Base-by-base conservation (phyloP, 2,113 vertebrate genomes). In the Pristiophorus japonicus region DNA sequence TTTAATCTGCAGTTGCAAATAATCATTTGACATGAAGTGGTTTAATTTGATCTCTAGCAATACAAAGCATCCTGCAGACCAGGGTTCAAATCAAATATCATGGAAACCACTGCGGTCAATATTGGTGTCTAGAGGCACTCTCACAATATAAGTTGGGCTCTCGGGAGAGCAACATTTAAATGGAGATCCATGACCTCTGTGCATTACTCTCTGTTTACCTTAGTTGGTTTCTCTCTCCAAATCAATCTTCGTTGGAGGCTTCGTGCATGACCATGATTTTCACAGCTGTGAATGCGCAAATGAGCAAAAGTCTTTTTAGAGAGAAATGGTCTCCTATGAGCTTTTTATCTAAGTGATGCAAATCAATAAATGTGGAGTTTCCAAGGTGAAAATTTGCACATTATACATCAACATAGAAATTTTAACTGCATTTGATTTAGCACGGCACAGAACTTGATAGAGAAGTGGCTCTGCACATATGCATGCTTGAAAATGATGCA, bases 81-180 rank as follows among this genome's bases (percentile, higher is more conserved):
- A 27, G 63, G 12, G 91, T 42, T 94, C 63, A 94, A 94, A 66
- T 94, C 91, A 94, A 94, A 94, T 45, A 90, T 90, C 51, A 90
- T 59, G 87, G 47, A 66, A 67, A 67, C 5, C 63, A 38, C 91
- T 45, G 8, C 63, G 16, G 91, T 65, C 63, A 45, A 94, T 42
- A 66, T 27, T 45, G 62, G 67, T 66, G n/a, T 66, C 62, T 67
- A 94, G 63, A 67, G n/a, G 91, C 91, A 66, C 18, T 59, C 51
- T 90, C 87, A n/a, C 51, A 62, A 59, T 90, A 90, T 55, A 90
- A 90, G 14, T 90, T 62, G 55, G 30, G 27, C 51, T 90, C 51
- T 90, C 27, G 14, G 51, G 87, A 51, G 47, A 88, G 51, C 47
- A 55, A 34, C 27, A 20, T 34, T 88, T 51, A 59, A 88, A 59